These are phyloP conservation scores for Agelaius tricolor DNA, from an alignment of 2,113 vertebrate species.

Conservation along the genomic window DNA sequence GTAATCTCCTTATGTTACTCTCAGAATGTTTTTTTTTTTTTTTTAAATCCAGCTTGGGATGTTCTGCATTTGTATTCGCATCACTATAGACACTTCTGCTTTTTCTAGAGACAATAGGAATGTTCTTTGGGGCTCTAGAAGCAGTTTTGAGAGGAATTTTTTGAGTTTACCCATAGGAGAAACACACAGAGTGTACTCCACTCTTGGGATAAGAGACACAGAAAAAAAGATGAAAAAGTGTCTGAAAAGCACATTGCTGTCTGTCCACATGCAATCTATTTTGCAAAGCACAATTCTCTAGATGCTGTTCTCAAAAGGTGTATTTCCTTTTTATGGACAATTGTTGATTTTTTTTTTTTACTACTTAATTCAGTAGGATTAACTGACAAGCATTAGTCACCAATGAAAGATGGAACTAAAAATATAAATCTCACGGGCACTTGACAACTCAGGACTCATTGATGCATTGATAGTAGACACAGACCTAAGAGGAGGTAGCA, in stretches of 20 bases:
- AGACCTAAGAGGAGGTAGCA: neutral
- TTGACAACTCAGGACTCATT: neutral
- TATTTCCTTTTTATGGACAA: neutral
- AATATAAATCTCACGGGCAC: neutral
- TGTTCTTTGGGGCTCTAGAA: neutral
- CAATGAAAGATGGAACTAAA: neutral
- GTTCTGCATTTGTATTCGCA: neutral
- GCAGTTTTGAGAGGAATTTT: neutral
- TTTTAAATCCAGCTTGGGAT: neutral
- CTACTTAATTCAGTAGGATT: neutral
- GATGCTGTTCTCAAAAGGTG: neutral
- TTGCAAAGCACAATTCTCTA: neutral
- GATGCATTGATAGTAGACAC: neutral
- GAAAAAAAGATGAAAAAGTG: neutral
- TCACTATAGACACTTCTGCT: neutral
- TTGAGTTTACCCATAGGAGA: neutral
- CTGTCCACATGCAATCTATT: neutral
- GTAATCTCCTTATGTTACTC: neutral
- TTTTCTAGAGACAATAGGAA: neutral
- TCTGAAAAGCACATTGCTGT: neutral
- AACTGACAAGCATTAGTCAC: neutral
- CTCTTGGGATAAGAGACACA: neutral
- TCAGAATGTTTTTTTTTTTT: neutral
- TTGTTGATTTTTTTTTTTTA: neutral
- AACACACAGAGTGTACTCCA: accelerated